These are phyloP conservation scores for Minunthozetes semirufus DNA, from an alignment of 2,888 invertebrate genomes.

Conservation along the genomic window DNA sequence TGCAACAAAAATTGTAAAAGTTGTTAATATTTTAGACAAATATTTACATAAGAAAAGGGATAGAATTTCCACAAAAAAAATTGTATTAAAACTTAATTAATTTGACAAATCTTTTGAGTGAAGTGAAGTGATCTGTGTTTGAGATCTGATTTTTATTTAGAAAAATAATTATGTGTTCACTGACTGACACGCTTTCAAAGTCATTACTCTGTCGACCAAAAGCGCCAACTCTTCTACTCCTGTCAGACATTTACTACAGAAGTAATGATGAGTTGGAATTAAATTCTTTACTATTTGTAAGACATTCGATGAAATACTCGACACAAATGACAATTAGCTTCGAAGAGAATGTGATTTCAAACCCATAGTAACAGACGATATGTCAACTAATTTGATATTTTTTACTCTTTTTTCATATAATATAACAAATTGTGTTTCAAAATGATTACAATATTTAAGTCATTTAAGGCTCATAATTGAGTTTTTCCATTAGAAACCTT, in stretches of 20 bases:
- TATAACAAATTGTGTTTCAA: no score
- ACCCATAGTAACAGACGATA: no score
- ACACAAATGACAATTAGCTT: no score
- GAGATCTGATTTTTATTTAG: background rate
- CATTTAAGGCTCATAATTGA: no score
- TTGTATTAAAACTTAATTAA: background rate
- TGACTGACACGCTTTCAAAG: conserved; percentile 7
- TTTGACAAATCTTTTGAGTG: background rate
- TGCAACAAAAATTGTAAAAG: no score
- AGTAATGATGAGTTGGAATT: background rate
- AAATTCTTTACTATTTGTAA: background rate
- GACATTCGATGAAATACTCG: background rate
- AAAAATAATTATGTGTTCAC: conserved; percentile 3
- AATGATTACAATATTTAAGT: no score
- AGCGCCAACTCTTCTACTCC: background rate
- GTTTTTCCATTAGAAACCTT: no score
- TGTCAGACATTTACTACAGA: background rate
- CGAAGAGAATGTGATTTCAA: no score
- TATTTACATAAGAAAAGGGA: no score
- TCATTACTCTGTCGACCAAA: background rate
- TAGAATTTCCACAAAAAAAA: background rate
- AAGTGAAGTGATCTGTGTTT: background rate
- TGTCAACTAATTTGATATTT: no score
- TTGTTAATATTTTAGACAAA: no score
- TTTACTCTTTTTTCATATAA: no score